These are phyloP conservation scores for Heteropelma amictum DNA, from an alignment of 2,888 invertebrate species.

Conservation along the genomic window DNA sequence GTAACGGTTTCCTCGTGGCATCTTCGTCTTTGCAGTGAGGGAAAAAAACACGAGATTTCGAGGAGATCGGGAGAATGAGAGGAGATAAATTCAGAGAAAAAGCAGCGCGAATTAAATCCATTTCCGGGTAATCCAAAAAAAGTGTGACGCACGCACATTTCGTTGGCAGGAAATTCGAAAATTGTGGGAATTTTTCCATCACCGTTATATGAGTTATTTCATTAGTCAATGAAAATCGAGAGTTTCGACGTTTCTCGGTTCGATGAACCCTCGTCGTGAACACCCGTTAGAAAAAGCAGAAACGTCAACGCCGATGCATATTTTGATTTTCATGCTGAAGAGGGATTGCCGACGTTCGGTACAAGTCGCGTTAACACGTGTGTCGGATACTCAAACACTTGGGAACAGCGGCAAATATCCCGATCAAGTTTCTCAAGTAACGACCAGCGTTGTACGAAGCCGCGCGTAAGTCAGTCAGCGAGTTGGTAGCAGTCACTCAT, in stretches of 20 bases:
- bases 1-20: conserved; percentile 22
- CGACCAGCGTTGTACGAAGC: conserved; percentile 39
- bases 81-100: not conserved
- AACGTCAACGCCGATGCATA: not conserved
- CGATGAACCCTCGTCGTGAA: not conserved
- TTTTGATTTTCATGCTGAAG: not conserved
- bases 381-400: conserved; percentile 34
- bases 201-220: no score
- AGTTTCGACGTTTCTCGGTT: not conserved
- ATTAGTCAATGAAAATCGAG: not conserved
- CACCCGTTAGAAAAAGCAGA: conserved; percentile 30
- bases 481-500: conserved; percentile 47
- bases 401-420: conserved; percentile 51
- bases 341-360: conserved; percentile 17
- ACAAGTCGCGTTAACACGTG: conserved; percentile 42
- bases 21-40: not conserved
- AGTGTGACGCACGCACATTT: no score
- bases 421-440: conserved; percentile 63
- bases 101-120: not conserved
- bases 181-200: no score
- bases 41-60: not conserved
- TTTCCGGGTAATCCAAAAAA: no score
- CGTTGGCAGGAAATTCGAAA: no score
- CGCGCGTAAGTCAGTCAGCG: conserved; percentile 52
- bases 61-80: not conserved